Evolutionary conservation across 2,888 invertebrate genomes (phyloP), one percentile per base, ranked within the genome.

Genomic region (Pediacus dermestoides): DNA sequence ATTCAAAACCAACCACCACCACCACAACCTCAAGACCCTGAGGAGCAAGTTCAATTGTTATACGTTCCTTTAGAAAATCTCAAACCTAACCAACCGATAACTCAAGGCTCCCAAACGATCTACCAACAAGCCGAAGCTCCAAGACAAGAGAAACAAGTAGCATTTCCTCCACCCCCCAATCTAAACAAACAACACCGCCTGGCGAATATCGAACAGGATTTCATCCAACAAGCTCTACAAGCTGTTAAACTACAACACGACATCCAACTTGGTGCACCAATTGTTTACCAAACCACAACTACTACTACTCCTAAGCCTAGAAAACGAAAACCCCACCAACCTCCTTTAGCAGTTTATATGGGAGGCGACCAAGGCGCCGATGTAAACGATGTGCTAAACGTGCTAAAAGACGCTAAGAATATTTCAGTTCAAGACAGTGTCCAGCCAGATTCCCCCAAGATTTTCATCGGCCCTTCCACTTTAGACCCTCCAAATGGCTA

Each of bases 391-490:
- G 86, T 89, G 2, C 67, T 89, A 10, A 72, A 75, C 16, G 73
- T 80, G 0, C 63, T 90, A 11, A 83, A 82, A 57, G 77, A 77
- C 48, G 82, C 86, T 0, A 81, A 81, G 53, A 77, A 80, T 0
- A 84, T 90, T 37, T 80, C 85, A 1, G 89, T 89, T 1, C 72
- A 89, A 36, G 89, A 89, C 58, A 77, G 77, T 0, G 78, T 87
- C 1, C 77, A 78, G 15, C 77, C 82, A 0, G 70, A 78, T 23
- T 78, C 84, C 0, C 88, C 88, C 0, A 77, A 80, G 60, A 82
- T 89, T 9, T 90, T 90, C 55, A 85, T 90, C 0, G 89, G 89
- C 0, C 89, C 89, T 0, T 81, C 84, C 0, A 81, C 80, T 37
- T 70, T 90, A 50, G 75, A 77, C 34, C 75, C 83, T 2, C 85